Percentiles rank a stretch among this genome's conserved stretches.
Conservation (phyloP, 2,888 invertebrate genomes). For the Conus canariensis region DNA sequence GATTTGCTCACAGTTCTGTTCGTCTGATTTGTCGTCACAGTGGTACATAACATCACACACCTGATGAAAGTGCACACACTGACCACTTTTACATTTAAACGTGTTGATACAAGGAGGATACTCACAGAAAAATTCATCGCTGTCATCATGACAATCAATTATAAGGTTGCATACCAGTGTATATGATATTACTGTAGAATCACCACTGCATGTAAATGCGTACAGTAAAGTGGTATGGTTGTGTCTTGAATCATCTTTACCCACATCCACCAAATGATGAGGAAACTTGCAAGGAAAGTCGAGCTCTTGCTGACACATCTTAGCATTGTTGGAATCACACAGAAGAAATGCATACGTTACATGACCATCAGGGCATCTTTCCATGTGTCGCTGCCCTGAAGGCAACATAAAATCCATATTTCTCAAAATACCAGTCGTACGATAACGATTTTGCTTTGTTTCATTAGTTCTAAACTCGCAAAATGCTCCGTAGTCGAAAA, state of each 20-base stretch:
- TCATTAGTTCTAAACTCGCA: not conserved
- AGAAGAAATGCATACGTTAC: no score
- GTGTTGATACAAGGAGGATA: not conserved
- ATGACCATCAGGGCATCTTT: no score
- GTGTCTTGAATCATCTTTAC: not conserved
- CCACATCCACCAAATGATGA: not conserved
- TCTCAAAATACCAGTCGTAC: not conserved
- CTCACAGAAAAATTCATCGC: not conserved
- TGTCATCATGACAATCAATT: not conserved
- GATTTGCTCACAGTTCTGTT: not conserved
- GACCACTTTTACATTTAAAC: not conserved
- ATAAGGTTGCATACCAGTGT: not conserved
- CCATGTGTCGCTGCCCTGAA: not conserved
- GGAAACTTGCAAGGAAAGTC: not conserved
- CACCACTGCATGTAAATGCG: not conserved
- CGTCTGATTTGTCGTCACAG: not conserved
- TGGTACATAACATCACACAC: not conserved
- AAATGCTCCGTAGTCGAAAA: not conserved
- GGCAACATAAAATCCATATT: not conserved
- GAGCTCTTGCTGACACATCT: not conserved
- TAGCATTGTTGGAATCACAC: no score
- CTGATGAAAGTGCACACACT: not conserved
- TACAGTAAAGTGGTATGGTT: not conserved
- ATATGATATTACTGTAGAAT: not conserved
- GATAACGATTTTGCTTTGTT: not conserved